These are phyloP conservation scores for Acheta domesticus DNA, from an alignment of 2,888 invertebrate species.

Conservation along the genomic window DNA sequence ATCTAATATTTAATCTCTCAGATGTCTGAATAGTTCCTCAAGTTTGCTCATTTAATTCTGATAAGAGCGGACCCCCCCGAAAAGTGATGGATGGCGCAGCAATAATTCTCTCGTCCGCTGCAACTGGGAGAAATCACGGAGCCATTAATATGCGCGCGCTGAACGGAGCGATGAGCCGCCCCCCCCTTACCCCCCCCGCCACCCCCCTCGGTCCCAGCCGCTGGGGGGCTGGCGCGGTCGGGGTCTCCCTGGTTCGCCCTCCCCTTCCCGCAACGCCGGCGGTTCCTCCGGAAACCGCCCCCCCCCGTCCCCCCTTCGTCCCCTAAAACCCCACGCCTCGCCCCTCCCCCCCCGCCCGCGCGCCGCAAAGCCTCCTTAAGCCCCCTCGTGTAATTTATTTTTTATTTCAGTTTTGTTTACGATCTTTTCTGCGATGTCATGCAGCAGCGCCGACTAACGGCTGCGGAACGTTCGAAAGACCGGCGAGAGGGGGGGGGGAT, in stretches of 20 bases:
- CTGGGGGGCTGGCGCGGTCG: not conserved
- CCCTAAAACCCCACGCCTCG: not conserved
- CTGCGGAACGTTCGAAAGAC: not conserved
- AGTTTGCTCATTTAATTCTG: not conserved
- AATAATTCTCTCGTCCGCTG: not conserved
- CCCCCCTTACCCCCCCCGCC: not conserved
- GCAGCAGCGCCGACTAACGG: not conserved
- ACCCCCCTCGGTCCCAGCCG: not conserved
- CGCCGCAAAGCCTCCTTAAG: not conserved
- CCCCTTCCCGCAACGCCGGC: not conserved
- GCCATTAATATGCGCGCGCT: not conserved
- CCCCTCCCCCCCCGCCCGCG: not conserved
- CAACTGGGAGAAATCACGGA: not conserved
- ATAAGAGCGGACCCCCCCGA: not conserved
- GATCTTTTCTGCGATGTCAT: not conserved
- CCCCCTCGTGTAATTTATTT: not conserved
- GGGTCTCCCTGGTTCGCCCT: not conserved
- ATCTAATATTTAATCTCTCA: slow-evolving; percentile 4
- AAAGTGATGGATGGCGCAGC: not conserved
- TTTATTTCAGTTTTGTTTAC: not conserved
- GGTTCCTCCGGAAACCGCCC: not conserved
- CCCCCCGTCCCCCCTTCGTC: not conserved
- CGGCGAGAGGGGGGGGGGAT: not conserved
- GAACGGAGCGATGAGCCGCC: not conserved
- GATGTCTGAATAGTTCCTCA: not conserved